Base-by-base conservation (phyloP, 1,140 invertebrate species). In the Streblospio benedicti region DNA sequence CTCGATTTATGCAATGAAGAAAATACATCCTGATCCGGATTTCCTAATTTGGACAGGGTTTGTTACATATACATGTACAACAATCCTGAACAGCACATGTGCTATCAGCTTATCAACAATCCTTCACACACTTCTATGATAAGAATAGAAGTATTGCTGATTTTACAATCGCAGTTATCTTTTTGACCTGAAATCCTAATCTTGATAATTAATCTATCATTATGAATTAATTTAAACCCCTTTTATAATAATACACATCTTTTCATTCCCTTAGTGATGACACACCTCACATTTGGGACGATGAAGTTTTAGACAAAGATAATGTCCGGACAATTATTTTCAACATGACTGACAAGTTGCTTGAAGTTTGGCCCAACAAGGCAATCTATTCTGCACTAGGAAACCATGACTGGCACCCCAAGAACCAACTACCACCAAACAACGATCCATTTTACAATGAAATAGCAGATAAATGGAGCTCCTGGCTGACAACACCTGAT, bases 11-110 rank as follows among this genome's bases (percentile, higher is more conserved):
- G 84, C 86, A 53, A 93, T 94, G 90, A 83, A 85, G 54, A 85
- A 86, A 64, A 84, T 85, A 6, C 85, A 89, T 70, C 85, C 87
- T 68, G 62, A 73, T 52, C 87, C 91, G n/a, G 89, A 93, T 77
- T 94, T 93, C 71, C 85, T 93, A 6, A 76, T 94, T 6, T 94
- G 91, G 91, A 93, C 91, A n/a, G 91, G 91, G 90, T 92, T 80
- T 83, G 83, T 79, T 18, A 20, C 20, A 5, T 27, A 41, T 43
- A 23, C 18, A 2, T 25, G 14, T 14, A 2, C n/a, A n/a, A n/a
- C n/a, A n/a, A n/a, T n/a, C n/a, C n/a, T n/a, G n/a, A n/a, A n/a
- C n/a, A n/a, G n/a, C n/a, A n/a, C n/a, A n/a, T n/a, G n/a, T n/a
- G n/a, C n/a, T n/a, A n/a, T n/a, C n/a, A n/a, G n/a, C n/a, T n/a